Conservation (phyloP, 1,140 invertebrate genomes). For the Drosophila saltans region DNA sequence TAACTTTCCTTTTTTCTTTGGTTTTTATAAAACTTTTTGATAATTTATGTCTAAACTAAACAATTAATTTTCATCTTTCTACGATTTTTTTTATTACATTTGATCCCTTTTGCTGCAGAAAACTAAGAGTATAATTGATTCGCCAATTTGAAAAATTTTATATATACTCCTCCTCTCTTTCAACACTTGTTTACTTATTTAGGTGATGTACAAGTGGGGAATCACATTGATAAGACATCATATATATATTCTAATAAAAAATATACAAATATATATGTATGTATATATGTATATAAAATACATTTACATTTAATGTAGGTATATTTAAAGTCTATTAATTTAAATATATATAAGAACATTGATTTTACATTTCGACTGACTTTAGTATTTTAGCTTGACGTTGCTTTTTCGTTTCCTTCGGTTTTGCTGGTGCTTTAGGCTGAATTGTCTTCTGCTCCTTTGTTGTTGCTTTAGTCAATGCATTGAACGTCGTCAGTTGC, state of each 20-base stretch:
- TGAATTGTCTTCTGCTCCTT: background rate
- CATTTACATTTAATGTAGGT: conserved; percentile 16
- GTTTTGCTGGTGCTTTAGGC: background rate
- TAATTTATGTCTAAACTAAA: too few species aligned
- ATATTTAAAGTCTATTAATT: background rate
- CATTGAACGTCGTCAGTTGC: conserved; percentile 49
- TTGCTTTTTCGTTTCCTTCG: conserved; percentile 36
- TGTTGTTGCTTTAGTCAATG: background rate
- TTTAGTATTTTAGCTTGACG: conserved; percentile 33
- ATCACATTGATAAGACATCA: conserved; percentile 52
- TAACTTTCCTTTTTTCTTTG: too few species aligned
- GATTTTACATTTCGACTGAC: conserved; percentile 34
- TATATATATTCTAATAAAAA: background rate
- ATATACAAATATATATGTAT: background rate
- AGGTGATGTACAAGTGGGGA: conserved; percentile 38
- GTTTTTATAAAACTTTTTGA: too few species aligned
- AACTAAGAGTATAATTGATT: background rate
- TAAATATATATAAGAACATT: conserved; percentile 17
- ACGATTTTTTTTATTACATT: too few species aligned
- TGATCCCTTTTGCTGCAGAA: too few species aligned
- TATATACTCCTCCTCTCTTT: too few species aligned
- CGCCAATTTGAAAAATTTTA: background rate
- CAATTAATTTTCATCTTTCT: too few species aligned
- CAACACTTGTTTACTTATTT: background rate
- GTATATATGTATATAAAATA: background rate